Evolutionary conservation across 2,113 vertebrate genomes (phyloP).

Genomic region (Herpetotheres cachinnans): DNA sequence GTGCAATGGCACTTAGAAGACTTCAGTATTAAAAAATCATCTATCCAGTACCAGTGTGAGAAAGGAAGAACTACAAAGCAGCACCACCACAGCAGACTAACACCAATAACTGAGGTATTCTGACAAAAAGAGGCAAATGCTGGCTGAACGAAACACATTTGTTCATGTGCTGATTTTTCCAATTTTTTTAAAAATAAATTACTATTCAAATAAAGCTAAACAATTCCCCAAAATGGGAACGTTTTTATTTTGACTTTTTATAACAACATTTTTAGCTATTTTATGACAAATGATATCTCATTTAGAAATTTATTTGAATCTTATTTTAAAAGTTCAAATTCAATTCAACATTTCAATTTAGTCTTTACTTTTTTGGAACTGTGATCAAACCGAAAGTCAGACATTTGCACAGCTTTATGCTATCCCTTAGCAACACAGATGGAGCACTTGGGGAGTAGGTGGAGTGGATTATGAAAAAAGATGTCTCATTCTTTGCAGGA

Average conservation of each 20-base stretch:
- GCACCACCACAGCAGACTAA: background rate
- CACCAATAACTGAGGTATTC: background rate
- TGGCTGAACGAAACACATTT: background rate
- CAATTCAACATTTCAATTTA: background rate
- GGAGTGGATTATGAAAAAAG: conserved; percentile 24
- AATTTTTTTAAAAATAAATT: background rate
- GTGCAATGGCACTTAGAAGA: background rate
- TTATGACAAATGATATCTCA: background rate
- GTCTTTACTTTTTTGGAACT: background rate
- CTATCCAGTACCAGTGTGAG: background rate
- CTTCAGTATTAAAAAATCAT: background rate
- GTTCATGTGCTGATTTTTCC: background rate
- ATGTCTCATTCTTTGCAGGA: conserved; percentile 45
- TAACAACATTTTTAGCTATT: background rate
- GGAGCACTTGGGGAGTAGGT: conserved; percentile 64
- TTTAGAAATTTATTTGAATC: background rate
- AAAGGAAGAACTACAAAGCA: background rate
- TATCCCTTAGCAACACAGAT: conserved; percentile 58
- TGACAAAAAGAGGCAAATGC: background rate
- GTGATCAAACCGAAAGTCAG: background rate
- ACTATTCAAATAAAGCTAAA: background rate
- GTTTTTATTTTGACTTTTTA: background rate
- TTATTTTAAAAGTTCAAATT: background rate
- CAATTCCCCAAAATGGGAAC: background rate
- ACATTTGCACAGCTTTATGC: conserved; percentile 24